Percentiles rank a stretch among this genome's conserved stretches.
phyloP scores from a whole-genome alignment of 2,888 invertebrate genomes.

The Tiliacea citrago region DNA sequence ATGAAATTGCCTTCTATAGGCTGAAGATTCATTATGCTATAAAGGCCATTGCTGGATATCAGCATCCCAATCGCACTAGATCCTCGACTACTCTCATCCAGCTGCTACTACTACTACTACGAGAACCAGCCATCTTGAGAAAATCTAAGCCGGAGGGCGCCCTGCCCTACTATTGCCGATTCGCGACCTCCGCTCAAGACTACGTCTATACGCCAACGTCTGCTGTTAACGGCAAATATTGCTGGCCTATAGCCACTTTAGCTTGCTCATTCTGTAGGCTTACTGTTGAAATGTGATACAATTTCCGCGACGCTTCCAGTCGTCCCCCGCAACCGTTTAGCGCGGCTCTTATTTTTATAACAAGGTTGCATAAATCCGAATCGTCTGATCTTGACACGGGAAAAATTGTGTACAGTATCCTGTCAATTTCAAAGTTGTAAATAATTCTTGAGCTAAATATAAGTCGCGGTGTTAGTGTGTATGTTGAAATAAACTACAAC shows the following conservation, averaged over 20 bases:
- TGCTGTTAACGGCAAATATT: neutral
- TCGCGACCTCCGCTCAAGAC: neutral
- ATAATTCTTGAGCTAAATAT: slow-evolving; percentile 22
- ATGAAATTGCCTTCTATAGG: neutral
- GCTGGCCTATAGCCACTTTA: neutral
- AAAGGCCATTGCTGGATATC: neutral
- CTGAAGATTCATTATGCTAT: neutral
- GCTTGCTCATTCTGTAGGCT: slow-evolving; percentile 2
- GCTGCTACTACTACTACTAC: neutral
- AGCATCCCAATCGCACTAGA: neutral
- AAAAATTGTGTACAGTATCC: slow-evolving; percentile 38
- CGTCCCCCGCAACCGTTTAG: slow-evolving; percentile 70
- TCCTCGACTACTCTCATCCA: neutral
- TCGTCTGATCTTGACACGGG: slow-evolving; percentile 66
- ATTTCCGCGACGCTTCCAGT: slow-evolving; percentile 69
- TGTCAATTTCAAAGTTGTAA: slow-evolving; percentile 36
- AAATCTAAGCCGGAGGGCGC: neutral
- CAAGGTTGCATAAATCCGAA: slow-evolving; percentile 74
- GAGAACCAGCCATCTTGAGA: neutral
- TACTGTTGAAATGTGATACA: slow-evolving; percentile 44
- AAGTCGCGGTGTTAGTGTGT: neutral
- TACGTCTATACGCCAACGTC: neutral
- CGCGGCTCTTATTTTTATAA: slow-evolving; percentile 74
- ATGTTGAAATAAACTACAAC: slow-evolving; percentile 28
- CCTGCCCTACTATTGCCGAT: neutral